phyloP scores from a whole-genome alignment of 2,113 vertebrate genomes.

The Tychaedon coryphoeus region DNA sequence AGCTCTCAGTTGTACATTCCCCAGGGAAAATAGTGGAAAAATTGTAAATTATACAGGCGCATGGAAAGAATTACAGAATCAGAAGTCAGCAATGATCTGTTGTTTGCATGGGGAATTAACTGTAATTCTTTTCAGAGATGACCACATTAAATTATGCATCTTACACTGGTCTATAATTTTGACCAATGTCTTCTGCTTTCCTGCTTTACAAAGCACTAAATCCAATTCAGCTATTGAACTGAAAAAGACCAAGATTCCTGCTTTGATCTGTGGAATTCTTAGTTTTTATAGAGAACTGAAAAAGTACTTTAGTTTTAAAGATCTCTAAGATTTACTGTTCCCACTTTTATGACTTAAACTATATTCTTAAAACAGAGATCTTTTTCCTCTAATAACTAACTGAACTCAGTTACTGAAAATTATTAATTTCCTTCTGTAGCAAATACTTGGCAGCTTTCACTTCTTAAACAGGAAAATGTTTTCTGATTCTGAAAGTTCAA shows the following conservation, averaged over 20 bases:
- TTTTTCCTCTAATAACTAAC: background rate
- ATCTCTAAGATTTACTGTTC: background rate
- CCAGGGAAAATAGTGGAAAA: slow-evolving; percentile 33
- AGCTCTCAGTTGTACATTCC: slow-evolving; percentile 40
- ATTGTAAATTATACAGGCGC: background rate
- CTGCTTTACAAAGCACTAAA: slow-evolving; percentile 49
- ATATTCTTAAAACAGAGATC: background rate
- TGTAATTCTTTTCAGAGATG: background rate
- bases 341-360: background rate
- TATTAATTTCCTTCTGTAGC: slow-evolving; percentile 47
- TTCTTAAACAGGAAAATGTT: slow-evolving; percentile 58
- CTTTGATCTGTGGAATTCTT: background rate
- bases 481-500: slow-evolving; percentile 51
- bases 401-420: slow-evolving; percentile 42
- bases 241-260: background rate
- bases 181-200: slow-evolving; percentile 51
- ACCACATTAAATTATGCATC: slow-evolving; percentile 10
- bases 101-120: slow-evolving; percentile 75
- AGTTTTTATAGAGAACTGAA: background rate
- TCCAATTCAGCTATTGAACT: background rate
- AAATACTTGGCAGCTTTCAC: slow-evolving; percentile 61
- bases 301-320: background rate
- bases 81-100: slow-evolving; percentile 21
- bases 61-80: slow-evolving; percentile 28
- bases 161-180: slow-evolving; percentile 46